A percentile compares a stretch with the other conserved stretches of the same genome.
These are phyloP conservation scores for Drosophila kohkoa DNA, from an alignment of 1,140 invertebrate genomes.

Conservation along the genomic window DNA sequence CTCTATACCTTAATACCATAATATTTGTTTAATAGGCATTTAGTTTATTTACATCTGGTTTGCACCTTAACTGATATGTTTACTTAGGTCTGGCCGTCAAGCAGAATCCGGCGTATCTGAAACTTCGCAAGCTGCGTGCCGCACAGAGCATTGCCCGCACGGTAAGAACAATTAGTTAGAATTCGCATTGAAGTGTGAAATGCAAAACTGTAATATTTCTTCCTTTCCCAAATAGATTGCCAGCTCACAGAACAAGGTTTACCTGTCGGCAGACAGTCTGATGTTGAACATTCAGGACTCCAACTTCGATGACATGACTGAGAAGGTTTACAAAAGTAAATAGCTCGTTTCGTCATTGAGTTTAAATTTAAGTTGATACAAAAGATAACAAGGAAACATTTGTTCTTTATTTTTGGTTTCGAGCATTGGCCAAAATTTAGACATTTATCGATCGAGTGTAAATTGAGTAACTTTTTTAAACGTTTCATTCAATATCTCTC, in stretches of 20 bases:
- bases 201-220: not conserved
- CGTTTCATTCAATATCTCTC: conserved; percentile 58
- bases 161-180: conserved; percentile 86
- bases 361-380: conserved; percentile 70
- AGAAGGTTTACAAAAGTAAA: conserved; percentile 93
- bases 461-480: conserved; percentile 57
- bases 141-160: conserved; percentile 98
- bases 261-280: conserved; percentile 95
- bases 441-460: conserved; percentile 50
- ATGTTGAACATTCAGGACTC: conserved; percentile 99
- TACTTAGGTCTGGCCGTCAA: conserved; percentile 98
- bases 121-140: conserved; percentile 98
- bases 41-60: conserved; percentile 50
- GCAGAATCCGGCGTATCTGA: conserved; percentile 98
- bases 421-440: conserved; percentile 66
- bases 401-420: conserved; percentile 59
- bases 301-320: conserved; percentile 94
- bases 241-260: conserved; percentile 97
- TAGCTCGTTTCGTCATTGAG: conserved; percentile 75
- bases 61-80: conserved; percentile 89
- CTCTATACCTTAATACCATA: not conserved
- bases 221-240: conserved; percentile 90
- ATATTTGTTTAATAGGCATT: not conserved
- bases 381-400: conserved; percentile 26
- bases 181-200: conserved; percentile 19